Conservation (phyloP, 1,140 invertebrate species). For the Pectinophora gossypiella region DNA sequence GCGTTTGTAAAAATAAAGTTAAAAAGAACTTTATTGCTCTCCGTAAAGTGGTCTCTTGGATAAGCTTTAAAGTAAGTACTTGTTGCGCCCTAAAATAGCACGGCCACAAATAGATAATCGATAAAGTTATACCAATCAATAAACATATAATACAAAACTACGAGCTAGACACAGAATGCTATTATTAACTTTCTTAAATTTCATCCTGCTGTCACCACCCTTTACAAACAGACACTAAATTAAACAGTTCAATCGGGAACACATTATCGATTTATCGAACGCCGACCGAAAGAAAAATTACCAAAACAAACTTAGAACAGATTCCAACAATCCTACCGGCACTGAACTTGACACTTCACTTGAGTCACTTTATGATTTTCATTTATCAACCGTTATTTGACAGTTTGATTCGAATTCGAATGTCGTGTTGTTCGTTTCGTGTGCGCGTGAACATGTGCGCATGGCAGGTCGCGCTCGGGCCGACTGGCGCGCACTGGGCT, state of each 20-base stretch:
- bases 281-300: constrained; percentile 17
- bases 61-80: no score
- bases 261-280: constrained; percentile 13
- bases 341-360: constrained; percentile 34
- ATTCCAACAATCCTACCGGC: constrained; percentile 18
- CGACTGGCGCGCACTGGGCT: constrained; percentile 35
- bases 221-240: constrained; percentile 7
- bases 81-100: no score
- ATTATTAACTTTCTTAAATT: no score
- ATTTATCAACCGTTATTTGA: constrained; percentile 21
- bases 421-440: constrained; percentile 33
- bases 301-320: constrained; percentile 16
- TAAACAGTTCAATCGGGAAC: constrained; percentile 13
- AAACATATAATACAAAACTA: no score
- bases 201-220: neutral
- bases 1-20: no score
- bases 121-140: no score
- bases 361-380: constrained; percentile 28
- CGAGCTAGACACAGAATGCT: no score
- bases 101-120: no score
- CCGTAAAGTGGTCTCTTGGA: no score
- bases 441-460: constrained; percentile 46
- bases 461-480: constrained; percentile 46
- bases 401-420: constrained; percentile 34
- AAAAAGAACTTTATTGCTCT: no score